Base-by-base conservation (phyloP, 2,888 invertebrate genomes). In the Entomobrya multifasciata region DNA sequence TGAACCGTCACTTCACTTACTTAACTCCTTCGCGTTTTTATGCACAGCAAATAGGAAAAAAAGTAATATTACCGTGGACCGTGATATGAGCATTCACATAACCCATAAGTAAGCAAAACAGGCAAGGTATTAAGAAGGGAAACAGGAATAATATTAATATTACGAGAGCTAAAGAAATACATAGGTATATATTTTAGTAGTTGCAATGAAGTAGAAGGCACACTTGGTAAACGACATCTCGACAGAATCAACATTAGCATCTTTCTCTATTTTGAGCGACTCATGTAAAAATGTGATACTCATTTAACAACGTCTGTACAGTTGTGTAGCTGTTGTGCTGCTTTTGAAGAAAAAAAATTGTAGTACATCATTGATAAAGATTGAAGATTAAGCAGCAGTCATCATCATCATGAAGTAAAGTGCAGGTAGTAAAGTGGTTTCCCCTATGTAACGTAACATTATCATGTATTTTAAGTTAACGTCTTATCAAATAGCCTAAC, bases 191-290 rank as follows among this genome's bases (percentile, higher is more conserved):
- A 27, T 25, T 27, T 47, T 22, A 67, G 1, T 74, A 4, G 30
- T 52, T 13, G 20, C 20, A 25, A 47, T 47, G 70, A 20, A 52
- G 30, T n/a, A 36, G n/a, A 0, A 74, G 30, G 15, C 72, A 74
- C 67, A 52, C 30, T 82, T 72, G 41, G 52, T 41, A 76, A 52
- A 83, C 49, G 83, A 70, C 74, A 74, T 83, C 62, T 83, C 62
- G 52, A n/a, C 49, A 80, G 30, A 20, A 52, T 36, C 55, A 52
- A 30, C 62, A 55, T 70, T 27, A 67, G 27, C 49, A 49, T 78
- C 25, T 36, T 44, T 27, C 60, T 49, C 20, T 49, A 44, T 44
- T 60, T 25, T 22, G 77, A 55, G 41, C 4, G 20, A 57, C 72
- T 74, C 72, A 74, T 74, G 72, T 74, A 47, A 52, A 70, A 74